phyloP scores from a whole-genome alignment of 92 coral and sea anemone species.

The Porites lobata region DNA sequence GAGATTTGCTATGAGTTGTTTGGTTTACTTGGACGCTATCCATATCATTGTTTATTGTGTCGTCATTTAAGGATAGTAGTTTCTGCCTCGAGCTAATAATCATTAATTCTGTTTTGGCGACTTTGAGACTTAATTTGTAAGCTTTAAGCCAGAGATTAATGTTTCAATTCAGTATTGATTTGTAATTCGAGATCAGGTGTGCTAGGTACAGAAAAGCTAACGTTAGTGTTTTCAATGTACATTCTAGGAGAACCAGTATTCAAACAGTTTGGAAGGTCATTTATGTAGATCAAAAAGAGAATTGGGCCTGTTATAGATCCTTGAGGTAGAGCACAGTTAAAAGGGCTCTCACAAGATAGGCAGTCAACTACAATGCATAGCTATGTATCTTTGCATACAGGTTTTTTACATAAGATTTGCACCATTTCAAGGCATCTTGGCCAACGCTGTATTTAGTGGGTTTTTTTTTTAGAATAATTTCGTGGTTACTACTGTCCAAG shows the following conservation, averaged over 20 bases:
- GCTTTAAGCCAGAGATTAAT: not conserved
- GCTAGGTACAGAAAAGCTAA: conserved; percentile 4
- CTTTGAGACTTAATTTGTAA: not conserved
- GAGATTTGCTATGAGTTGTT: not conserved
- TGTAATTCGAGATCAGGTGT: not conserved
- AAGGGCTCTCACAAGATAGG: not conserved
- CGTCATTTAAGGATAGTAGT: not conserved
- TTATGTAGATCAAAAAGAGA: not conserved
- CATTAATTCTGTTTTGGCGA: not conserved
- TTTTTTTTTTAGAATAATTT: not conserved
- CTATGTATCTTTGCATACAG: no score
- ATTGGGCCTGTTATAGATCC: not conserved
- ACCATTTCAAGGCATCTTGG: no score
- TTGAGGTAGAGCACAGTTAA: not conserved
- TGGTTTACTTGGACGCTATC: conserved; percentile 11
- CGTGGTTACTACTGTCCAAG: not conserved
- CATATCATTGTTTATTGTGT: not conserved
- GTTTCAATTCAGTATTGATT: not conserved
- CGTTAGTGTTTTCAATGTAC: conserved; percentile 1
- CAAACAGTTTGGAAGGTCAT: no score
- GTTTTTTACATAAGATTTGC: no score
- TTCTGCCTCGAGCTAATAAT: no score
- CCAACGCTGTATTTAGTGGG: not conserved
- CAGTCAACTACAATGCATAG: not conserved
- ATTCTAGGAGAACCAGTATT: not conserved